Evolutionary conservation across 2,797 vertebrate genomes (phyloP).

Genomic region (Carcharodon carcharias): DNA sequence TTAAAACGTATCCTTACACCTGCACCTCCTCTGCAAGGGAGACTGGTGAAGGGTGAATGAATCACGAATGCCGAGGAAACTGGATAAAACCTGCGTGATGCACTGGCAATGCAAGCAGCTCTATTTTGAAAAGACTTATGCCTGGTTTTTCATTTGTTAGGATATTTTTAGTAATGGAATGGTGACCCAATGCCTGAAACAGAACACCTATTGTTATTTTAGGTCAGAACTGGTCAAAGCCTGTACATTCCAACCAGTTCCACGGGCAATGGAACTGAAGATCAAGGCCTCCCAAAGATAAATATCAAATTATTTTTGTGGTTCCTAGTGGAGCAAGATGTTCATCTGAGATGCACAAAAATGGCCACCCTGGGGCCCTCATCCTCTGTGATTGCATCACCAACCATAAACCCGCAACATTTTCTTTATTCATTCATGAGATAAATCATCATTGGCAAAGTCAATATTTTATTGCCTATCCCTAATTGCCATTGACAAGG

Average conservation of each 20-base stretch:
- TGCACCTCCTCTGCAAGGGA: not conserved
- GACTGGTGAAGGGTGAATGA: not conserved
- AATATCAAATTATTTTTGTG: not conserved
- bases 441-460: no score
- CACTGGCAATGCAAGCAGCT: not conserved
- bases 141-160: not conserved
- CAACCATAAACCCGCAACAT: no score
- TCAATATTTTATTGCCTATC: no score
- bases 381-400: no score
- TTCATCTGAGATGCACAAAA: no score
- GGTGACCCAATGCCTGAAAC: not conserved
- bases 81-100: not conserved
- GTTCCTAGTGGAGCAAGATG: not conserved
- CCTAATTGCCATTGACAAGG: no score
- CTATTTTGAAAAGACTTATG: not conserved
- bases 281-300: not conserved
- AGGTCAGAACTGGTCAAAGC: not conserved
- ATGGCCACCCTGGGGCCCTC: no score
- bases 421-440: no score
- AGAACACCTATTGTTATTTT: not conserved
- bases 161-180: not conserved
- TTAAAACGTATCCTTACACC: not conserved
- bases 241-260: not conserved
- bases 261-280: not conserved
- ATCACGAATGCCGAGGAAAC: not conserved